phyloP scores from a whole-genome alignment of 2,113 vertebrate genomes.

The Procavia capensis region DNA sequence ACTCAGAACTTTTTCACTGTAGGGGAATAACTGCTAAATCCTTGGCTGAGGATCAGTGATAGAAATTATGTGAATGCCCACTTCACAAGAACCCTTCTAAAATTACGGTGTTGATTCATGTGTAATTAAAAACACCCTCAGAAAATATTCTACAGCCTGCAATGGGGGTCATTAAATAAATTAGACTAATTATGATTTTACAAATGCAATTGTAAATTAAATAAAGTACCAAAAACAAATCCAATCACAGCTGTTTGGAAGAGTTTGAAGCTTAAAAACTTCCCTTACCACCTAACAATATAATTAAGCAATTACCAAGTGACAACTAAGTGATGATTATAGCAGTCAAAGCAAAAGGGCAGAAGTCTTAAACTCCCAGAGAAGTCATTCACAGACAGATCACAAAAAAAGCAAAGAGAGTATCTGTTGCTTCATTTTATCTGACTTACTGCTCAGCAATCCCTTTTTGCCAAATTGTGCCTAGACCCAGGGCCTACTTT shows the following conservation, averaged over 20 bases:
- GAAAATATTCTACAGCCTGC: slow-evolving; percentile 44
- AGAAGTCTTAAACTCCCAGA: slow-evolving; percentile 35
- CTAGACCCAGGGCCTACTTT: background rate
- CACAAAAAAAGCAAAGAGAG: background rate
- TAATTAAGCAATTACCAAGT: slow-evolving; percentile 68
- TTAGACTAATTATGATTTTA: slow-evolving; percentile 72
- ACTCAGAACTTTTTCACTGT: slow-evolving; percentile 40
- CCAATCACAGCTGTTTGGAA: slow-evolving; percentile 74
- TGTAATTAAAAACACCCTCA: slow-evolving; percentile 58
- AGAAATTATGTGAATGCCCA: slow-evolving; percentile 23
- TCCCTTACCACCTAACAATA: slow-evolving; percentile 71
- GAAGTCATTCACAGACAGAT: slow-evolving; percentile 42
- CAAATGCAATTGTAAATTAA: slow-evolving; percentile 73
- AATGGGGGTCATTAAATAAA: slow-evolving; percentile 67
- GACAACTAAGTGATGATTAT: slow-evolving; percentile 67
- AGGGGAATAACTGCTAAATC: slow-evolving; percentile 15
- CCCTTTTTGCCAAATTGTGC: background rate
- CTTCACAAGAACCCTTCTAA: slow-evolving; percentile 41
- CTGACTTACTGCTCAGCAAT: background rate
- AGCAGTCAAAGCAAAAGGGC: slow-evolving; percentile 53
- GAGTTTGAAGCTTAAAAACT: slow-evolving; percentile 67
- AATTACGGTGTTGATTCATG: slow-evolving; percentile 39
- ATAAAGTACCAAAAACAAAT: slow-evolving; percentile 74
- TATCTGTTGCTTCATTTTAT: background rate
- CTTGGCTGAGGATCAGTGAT: background rate